A percentile compares a stretch with the other conserved stretches of the same genome.
Conservation (phyloP, 2,113 vertebrate genomes). For the Hydrochoerus hydrochaeris region DNA sequence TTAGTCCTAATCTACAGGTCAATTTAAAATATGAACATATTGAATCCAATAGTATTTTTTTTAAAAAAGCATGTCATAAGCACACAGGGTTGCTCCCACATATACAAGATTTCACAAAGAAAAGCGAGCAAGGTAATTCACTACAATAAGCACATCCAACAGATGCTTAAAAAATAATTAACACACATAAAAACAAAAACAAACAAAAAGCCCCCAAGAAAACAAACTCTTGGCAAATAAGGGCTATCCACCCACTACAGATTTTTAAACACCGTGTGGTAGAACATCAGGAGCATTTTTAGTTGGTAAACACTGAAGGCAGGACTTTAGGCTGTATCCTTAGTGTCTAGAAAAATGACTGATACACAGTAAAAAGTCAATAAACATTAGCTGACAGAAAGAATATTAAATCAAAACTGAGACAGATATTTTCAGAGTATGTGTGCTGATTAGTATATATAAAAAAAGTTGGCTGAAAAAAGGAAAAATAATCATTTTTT, state of each 20-base stretch:
- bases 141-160: neutral
- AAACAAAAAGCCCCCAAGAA: no score
- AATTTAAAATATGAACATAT: neutral
- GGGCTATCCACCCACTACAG: neutral
- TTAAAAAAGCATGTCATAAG: neutral
- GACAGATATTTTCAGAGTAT: neutral
- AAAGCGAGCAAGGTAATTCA: constrained; percentile 14
- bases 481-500: neutral
- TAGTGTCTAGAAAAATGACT: neutral
- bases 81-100: neutral
- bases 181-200: no score
- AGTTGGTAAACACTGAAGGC: neutral
- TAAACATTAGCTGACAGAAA: neutral
- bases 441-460: neutral
- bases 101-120: constrained; percentile 16
- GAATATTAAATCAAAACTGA: neutral
- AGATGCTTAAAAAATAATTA: neutral
- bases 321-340: neutral
- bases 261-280: neutral
- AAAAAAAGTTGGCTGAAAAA: neutral
- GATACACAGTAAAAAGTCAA: neutral
- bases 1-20: neutral
- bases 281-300: neutral
- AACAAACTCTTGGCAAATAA: neutral
- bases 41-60: neutral